A percentile compares a stretch with the other conserved stretches of the same genome.
These are phyloP conservation scores for Ursus arctos DNA, from an alignment of 2,113 vertebrate species.

Conservation along the genomic window DNA sequence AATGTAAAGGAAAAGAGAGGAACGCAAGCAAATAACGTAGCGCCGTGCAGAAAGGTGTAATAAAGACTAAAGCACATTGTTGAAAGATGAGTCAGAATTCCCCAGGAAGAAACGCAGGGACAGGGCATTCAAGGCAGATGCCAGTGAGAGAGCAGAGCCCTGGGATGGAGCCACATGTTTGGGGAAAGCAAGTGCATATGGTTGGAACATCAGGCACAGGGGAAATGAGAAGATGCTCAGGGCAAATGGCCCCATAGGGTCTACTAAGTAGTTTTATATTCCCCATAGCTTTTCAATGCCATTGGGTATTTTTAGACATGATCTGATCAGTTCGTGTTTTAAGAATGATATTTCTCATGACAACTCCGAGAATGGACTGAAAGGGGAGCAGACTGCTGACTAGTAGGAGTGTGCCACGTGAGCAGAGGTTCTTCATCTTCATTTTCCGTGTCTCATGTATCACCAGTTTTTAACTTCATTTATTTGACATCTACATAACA, in stretches of 20 bases:
- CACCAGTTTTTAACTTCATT: background rate
- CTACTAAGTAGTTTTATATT: background rate
- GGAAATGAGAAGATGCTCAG: background rate
- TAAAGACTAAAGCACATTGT: background rate
- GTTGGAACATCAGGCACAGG: background rate
- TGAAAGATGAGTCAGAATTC: background rate
- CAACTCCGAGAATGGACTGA: background rate
- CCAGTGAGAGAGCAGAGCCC: too few species aligned
- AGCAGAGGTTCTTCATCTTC: background rate
- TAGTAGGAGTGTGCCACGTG: background rate
- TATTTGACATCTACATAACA: background rate
- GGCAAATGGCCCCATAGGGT: background rate
- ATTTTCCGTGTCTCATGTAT: background rate
- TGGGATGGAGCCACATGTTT: too few species aligned
- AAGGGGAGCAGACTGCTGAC: background rate
- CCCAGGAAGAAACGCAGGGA: background rate
- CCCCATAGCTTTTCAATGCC: background rate
- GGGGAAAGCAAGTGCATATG: background rate
- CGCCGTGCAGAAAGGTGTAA: background rate
- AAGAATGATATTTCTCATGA: background rate
- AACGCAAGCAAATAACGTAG: background rate
- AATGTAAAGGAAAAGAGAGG: background rate
- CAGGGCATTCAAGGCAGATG: background rate
- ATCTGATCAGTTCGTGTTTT: background rate
- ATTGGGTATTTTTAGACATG: background rate